phyloP scores from a whole-genome alignment of 1,140 invertebrate genomes.

The Rhopalosiphum maidis region DNA sequence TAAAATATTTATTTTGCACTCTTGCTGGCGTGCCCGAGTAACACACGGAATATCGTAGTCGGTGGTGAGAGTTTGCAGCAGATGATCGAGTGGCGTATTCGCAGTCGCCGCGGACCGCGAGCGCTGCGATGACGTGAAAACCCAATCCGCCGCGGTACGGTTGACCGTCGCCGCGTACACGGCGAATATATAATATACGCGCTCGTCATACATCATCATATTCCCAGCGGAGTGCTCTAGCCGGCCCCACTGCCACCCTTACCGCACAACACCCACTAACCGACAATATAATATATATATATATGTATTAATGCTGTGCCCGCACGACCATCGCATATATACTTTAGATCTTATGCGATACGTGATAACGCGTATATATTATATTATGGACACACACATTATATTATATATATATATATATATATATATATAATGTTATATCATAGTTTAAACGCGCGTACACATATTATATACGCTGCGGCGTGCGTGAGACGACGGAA shows the following conservation, averaged over 20 bases:
- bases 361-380: not conserved
- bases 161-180: not conserved
- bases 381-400: not conserved
- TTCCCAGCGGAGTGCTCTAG: not conserved
- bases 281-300: not conserved
- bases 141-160: not conserved
- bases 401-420: not conserved
- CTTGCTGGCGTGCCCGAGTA: no score
- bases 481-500: not conserved
- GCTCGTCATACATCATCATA: not conserved
- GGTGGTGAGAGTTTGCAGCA: not conserved
- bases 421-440: not conserved
- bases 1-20: no score
- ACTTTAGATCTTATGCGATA: not conserved
- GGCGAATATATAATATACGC: not conserved
- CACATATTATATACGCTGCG: not conserved
- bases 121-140: not conserved
- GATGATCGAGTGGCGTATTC: not conserved
- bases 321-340: not conserved
- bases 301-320: no score
- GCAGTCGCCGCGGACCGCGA: no score
- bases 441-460: not conserved
- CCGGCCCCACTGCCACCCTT: not conserved
- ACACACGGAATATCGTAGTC: no score
- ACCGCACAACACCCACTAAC: no score